Evolutionary conservation across 1,140 invertebrate species (phyloP), one percentile per base, ranked within the genome.

Genomic region (Laupala kohalensis): DNA sequence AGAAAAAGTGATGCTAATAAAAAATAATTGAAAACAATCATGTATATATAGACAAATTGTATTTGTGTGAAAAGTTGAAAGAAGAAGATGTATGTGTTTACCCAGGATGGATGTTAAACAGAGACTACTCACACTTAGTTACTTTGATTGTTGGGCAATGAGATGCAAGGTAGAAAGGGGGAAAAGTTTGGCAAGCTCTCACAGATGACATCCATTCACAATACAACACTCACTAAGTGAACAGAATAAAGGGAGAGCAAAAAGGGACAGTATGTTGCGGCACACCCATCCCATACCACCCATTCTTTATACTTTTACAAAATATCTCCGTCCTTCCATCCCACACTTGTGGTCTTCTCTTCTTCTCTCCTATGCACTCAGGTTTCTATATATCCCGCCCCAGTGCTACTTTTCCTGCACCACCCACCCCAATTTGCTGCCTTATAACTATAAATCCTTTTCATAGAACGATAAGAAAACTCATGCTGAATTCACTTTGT

Each of bases 221-320:
- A 72, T 72, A 74, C 73, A 72, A 74, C 73, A 74, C 71, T 70
- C 71, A 74, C 71, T 74, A 74, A 71, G 70, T 74, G 71, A 74
- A 74, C 62, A 69, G 68, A 72, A 71, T 28, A 67, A 28, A 24
- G 67, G 67, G 67, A 65, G 64, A 53, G 70, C 64, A 30, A 37
- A 25, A 27, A 71, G 63, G 72, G 72, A 64, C 29, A 53, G 28
- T 70, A 64, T 71, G 72, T 73, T 73, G 72, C 72, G 69, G 72
- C 69, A 73, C 72, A 71, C 72, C 72, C 70, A 71, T 71, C 64
- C 70, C 70, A 71, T 65, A 27, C 70, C 67, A n/a, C 4, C 25
- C 13, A 0, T 27, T n/a, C 66, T n/a, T n/a, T 19, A 25, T 15
- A 65, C 2, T 15, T 5, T 66, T 19, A 6, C 13, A 25, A 25